Conservation (phyloP, 2,113 vertebrate genomes). For the Oxyura jamaicensis region DNA sequence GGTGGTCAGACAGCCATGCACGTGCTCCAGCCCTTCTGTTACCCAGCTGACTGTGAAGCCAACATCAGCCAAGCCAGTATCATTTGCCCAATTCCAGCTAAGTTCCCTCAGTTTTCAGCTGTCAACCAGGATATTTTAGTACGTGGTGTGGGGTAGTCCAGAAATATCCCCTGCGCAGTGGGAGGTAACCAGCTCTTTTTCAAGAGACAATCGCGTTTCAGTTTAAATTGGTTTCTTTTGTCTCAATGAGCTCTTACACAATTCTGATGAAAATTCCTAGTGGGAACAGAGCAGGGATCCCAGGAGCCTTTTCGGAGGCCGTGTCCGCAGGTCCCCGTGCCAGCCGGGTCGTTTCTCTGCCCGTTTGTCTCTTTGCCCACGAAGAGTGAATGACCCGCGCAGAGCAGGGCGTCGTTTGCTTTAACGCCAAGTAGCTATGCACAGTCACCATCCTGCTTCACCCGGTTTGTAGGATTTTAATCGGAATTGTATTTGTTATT, state of each 20-base stretch:
- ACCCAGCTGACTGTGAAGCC: constrained; percentile 78
- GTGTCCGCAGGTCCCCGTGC: neutral
- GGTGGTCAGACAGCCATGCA: constrained; percentile 78
- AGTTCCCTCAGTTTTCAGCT: constrained; percentile 59
- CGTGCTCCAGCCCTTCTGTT: constrained; percentile 70
- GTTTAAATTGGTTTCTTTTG: constrained; percentile 22
- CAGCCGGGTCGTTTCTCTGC: neutral
- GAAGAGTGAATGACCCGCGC: neutral
- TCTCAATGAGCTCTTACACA: constrained; percentile 17
- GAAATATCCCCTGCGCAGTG: constrained; percentile 41
- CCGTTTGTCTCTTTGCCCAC: neutral
- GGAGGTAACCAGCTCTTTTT: constrained; percentile 68
- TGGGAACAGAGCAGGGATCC: constrained; percentile 40
- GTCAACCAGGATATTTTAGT: constrained; percentile 55
- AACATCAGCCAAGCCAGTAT: constrained; percentile 65
- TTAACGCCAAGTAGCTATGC: neutral
- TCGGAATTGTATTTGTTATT: neutral
- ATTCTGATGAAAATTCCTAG: constrained; percentile 42
- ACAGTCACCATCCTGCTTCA: neutral
- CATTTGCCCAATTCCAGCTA: constrained; percentile 69
- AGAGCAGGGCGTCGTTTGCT: neutral
- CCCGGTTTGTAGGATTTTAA: neutral
- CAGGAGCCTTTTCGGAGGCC: constrained; percentile 30
- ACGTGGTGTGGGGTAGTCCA: constrained; percentile 46
- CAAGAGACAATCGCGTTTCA: constrained; percentile 67